Evolutionary conservation across 2,113 vertebrate species (phyloP).

Genomic region (Myotis davidii): DNA sequence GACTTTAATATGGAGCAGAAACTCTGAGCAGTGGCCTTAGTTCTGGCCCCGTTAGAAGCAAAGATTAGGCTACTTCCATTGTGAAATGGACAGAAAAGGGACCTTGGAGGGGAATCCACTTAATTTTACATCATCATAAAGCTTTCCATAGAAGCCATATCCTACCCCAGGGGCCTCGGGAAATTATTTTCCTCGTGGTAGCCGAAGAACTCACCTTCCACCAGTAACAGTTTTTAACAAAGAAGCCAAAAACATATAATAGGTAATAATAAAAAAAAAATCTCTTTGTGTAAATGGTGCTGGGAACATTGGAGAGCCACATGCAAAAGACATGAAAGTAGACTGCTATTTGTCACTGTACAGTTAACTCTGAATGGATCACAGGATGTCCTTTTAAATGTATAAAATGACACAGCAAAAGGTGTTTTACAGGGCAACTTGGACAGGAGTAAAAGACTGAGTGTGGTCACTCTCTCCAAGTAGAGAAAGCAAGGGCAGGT

Average conservation of each 20-base stretch:
- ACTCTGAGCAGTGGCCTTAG: neutral
- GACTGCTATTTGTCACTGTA: neutral
- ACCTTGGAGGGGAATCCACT: neutral
- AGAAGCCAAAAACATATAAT: neutral
- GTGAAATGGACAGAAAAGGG: neutral
- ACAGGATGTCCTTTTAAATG: neutral
- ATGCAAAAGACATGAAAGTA: neutral
- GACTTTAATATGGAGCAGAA: neutral
- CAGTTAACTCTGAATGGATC: neutral
- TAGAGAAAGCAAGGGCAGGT: neutral
- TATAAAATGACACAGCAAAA: neutral
- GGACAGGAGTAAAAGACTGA: neutral
- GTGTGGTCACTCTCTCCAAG: neutral
- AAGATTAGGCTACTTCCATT: neutral
- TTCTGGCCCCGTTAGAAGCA: neutral
- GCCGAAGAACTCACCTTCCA: neutral
- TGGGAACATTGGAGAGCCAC: neutral
- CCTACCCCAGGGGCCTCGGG: no score
- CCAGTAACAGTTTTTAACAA: neutral
- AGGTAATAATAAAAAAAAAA: neutral
- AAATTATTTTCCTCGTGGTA: neutral
- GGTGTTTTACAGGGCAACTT: neutral
- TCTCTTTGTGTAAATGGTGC: neutral
- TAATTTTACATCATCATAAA: neutral
- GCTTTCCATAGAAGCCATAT: neutral